These are phyloP conservation scores for Agapetus fuscipes DNA, from an alignment of 2,888 invertebrate species.

Conservation along the genomic window DNA sequence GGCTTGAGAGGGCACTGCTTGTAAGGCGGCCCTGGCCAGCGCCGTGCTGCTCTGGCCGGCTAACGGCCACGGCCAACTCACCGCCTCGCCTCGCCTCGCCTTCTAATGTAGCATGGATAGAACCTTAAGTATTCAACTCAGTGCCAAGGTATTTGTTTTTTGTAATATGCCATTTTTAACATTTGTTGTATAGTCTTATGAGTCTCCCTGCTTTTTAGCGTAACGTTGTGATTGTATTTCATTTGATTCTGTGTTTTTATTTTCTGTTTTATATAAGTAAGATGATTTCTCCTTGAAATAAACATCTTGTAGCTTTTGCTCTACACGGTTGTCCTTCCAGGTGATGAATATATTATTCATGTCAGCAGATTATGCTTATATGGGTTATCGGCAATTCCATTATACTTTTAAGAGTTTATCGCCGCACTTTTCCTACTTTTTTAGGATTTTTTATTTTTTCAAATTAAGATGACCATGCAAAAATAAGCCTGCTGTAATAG, in stretches of 20 bases:
- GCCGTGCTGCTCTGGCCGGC: slow-evolving; percentile 8
- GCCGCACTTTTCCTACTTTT: too few species aligned
- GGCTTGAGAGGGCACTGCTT: slow-evolving; percentile 21
- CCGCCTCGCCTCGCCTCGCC: too few species aligned
- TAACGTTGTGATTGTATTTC: slow-evolving; percentile 1
- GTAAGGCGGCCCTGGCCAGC: slow-evolving; percentile 16
- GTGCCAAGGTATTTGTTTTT: slow-evolving; percentile 23
- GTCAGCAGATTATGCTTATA: too few species aligned
- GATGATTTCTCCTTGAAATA: background rate
- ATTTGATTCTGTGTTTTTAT: background rate
- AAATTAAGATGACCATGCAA: too few species aligned
- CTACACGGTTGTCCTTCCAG: too few species aligned
- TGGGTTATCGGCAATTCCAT: too few species aligned
- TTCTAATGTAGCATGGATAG: slow-evolving; percentile 22
- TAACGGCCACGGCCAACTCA: too few species aligned
- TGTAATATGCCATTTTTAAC: slow-evolving; percentile 15
- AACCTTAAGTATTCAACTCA: slow-evolving; percentile 21
- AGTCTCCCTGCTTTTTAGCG: slow-evolving; percentile 25
- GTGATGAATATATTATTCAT: too few species aligned
- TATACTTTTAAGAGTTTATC: too few species aligned
- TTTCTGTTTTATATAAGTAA: background rate
- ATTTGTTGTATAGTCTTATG: slow-evolving; percentile 9
- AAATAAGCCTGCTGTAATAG: too few species aligned
- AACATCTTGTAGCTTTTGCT: slow-evolving; percentile 2
- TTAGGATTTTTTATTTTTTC: too few species aligned